A percentile compares a stretch with the other conserved stretches of the same genome.
Conservation (phyloP, 2,113 vertebrate species). For the Meleagris gallopavo region DNA sequence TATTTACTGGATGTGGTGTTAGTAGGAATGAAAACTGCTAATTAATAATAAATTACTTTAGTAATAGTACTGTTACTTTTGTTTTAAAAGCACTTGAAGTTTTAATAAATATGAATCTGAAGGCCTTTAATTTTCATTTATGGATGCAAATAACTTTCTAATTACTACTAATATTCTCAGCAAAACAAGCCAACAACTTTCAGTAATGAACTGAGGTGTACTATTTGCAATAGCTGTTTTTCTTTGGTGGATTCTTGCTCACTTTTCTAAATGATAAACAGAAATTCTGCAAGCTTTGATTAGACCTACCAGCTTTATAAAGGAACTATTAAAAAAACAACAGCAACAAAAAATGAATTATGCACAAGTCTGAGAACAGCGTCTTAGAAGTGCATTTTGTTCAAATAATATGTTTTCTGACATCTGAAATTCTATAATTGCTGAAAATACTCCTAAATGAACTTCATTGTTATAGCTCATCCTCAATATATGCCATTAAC, state of each 20-base stretch:
- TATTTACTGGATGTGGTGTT: not conserved
- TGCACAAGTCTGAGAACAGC: not conserved
- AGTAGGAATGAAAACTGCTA: not conserved
- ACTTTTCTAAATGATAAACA: conserved; percentile 27
- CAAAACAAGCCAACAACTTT: not conserved
- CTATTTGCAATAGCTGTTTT: conserved; percentile 25
- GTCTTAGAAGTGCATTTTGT: rapidly evolving
- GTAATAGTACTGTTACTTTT: not conserved
- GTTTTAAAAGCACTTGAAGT: not conserved
- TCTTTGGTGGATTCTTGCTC: not conserved
- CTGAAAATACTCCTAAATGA: not conserved
- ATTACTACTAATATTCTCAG: not conserved
- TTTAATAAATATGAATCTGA: not conserved
- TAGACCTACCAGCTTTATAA: conserved; percentile 3
- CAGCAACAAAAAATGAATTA: not conserved
- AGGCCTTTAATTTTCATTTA: not conserved
- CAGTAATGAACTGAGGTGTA: not conserved
- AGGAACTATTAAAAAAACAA: not conserved
- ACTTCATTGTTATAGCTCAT: not conserved
- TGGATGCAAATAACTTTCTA: not conserved
- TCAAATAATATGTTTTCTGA: not conserved
- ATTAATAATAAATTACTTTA: not conserved
- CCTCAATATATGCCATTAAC: not conserved
- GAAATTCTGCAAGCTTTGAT: conserved; percentile 30
- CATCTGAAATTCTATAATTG: not conserved